These are phyloP conservation scores for Mnemiopsis leidyi DNA, from an alignment of 37 sponge, comb jelly and placozoan genomes.

Conservation along the genomic window DNA sequence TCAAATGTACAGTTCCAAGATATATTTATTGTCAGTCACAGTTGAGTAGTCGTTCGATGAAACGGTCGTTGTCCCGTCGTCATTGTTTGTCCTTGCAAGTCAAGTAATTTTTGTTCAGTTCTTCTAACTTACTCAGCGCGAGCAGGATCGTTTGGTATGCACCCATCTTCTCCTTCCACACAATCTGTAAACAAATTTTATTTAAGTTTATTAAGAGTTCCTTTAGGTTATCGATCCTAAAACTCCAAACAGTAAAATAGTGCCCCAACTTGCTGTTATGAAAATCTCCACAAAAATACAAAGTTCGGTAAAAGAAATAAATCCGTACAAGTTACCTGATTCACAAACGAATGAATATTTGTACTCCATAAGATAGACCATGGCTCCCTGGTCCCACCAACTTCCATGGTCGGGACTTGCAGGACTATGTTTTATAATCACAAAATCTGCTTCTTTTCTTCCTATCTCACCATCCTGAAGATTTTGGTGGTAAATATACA, in stretches of 20 bases:
- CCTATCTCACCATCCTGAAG: not conserved
- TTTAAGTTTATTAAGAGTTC: no score
- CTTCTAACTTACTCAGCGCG: not conserved
- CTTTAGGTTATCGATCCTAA: no score
- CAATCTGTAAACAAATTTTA: constrained; percentile 36
- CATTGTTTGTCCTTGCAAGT: no score
- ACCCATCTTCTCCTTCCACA: constrained; percentile 5
- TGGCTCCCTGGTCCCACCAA: constrained; percentile 25
- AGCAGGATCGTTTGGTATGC: constrained; percentile 15
- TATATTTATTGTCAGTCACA: no score
- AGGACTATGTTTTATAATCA: not conserved
- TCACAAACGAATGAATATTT: not conserved
- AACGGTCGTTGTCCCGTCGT: no score
- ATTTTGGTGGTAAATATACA: no score
- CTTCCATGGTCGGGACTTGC: not conserved
- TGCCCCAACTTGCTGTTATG: no score
- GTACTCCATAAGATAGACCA: not conserved
- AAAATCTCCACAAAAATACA: no score
- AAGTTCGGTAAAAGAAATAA: no score
- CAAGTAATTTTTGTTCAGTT: not conserved
- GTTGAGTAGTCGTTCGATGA: no score
- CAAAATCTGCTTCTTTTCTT: not conserved
- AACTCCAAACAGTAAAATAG: no score
- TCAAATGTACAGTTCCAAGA: no score
- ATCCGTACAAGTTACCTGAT: not conserved